Conservation (phyloP, 1,140 invertebrate genomes). For the Paralvinella palmiformis region DNA sequence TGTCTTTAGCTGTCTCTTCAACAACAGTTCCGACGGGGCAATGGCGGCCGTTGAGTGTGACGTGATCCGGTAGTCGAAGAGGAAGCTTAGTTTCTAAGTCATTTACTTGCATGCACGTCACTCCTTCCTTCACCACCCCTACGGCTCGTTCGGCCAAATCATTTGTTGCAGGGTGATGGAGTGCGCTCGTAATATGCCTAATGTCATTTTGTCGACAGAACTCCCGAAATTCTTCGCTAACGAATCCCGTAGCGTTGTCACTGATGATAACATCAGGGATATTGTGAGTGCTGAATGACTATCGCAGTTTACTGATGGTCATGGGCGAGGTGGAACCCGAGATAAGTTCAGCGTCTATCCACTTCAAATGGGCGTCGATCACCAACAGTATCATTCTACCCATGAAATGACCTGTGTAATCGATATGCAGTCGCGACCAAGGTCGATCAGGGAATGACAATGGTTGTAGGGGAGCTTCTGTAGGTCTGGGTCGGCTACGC, state of each 20-base stretch:
- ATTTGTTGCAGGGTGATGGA: slow-evolving; percentile 31
- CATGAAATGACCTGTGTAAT: slow-evolving; percentile 39
- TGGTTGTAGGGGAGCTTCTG: slow-evolving; percentile 23
- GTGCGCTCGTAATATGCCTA: slow-evolving; percentile 23
- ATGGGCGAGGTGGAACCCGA: neutral
- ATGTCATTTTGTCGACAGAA: slow-evolving; percentile 25
- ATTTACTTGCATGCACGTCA: too few relatives aligned
- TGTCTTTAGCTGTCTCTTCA: neutral
- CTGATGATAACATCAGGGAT: slow-evolving; percentile 17
- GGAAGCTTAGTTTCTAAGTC: neutral
- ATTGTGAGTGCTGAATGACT: slow-evolving; percentile 3
- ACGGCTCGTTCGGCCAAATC: slow-evolving; percentile 27
- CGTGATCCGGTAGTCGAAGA: slow-evolving; percentile 2
- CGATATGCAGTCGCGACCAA: slow-evolving; percentile 27
- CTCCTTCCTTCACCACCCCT: neutral
- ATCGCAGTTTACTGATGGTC: slow-evolving; percentile 9
- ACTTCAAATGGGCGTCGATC: slow-evolving; percentile 7
- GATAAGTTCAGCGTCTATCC: slow-evolving; percentile 3
- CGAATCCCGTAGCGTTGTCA: slow-evolving; percentile 33
- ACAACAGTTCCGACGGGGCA: neutral
- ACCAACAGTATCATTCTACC: slow-evolving; percentile 34
- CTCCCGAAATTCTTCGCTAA: slow-evolving; percentile 25
- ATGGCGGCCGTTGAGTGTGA: neutral
- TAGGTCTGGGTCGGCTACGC: slow-evolving; percentile 24
- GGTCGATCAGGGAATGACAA: slow-evolving; percentile 31